Percentiles rank a stretch among this genome's conserved stretches.
These are phyloP conservation scores for Rachycentron canadum DNA, from an alignment of 2,797 vertebrate genomes.

Conservation along the genomic window DNA sequence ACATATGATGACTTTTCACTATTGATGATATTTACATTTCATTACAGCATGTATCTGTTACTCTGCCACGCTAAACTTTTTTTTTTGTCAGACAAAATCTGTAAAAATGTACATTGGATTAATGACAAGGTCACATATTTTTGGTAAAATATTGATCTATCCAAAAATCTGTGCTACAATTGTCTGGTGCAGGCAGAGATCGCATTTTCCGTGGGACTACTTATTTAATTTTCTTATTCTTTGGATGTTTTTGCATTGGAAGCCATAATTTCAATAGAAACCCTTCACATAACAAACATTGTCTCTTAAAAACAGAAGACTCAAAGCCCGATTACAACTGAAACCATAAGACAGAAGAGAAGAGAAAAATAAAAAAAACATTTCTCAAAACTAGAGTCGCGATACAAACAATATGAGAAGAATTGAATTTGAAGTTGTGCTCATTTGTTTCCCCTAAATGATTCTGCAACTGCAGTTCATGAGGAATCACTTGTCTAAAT, in stretches of 20 bases:
- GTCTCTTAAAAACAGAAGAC: too few species aligned
- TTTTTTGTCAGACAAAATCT: background rate
- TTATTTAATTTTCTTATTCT: background rate
- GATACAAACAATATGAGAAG: background rate
- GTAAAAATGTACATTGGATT: background rate
- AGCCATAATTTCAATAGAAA: background rate
- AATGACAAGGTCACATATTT: background rate
- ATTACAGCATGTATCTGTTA: background rate
- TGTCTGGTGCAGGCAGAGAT: background rate
- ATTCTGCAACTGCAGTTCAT: background rate
- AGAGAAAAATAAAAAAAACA: too few species aligned
- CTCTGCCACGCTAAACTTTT: background rate
- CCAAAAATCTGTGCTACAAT: background rate
- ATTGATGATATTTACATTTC: background rate
- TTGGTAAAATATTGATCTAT: background rate
- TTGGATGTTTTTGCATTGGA: background rate
- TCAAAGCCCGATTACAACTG: too few species aligned
- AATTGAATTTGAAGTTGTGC: background rate
- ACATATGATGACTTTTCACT: slow-evolving; percentile 11
- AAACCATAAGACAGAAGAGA: too few species aligned
- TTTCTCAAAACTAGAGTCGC: too few species aligned
- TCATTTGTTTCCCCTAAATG: background rate
- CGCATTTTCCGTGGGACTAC: background rate
- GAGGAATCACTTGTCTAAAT: background rate
- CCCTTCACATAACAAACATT: background rate